Evolutionary conservation across 2,797 vertebrate genomes (phyloP).

Genomic region (Sebastolobus altivelis): DNA sequence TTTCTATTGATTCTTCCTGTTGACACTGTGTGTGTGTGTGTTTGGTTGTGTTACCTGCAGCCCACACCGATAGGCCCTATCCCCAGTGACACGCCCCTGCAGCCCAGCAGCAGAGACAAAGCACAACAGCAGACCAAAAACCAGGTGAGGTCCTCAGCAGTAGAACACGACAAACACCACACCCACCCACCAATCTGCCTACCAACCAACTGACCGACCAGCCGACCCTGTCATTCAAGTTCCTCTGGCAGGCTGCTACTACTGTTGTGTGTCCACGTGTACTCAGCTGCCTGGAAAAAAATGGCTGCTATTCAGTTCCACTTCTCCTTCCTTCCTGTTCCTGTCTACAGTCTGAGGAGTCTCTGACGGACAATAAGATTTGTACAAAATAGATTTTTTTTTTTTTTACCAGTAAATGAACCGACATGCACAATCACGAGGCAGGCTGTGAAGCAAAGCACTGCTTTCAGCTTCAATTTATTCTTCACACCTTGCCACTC

Average conservation of each 20-base stretch:
- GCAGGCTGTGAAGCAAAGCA: slow-evolving; percentile 46
- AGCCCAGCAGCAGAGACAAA: slow-evolving; percentile 93
- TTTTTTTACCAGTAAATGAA: background rate
- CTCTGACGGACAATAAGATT: background rate
- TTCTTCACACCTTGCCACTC: slow-evolving; percentile 62
- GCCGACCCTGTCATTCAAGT: slow-evolving; percentile 43
- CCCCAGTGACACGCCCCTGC: slow-evolving; percentile 91
- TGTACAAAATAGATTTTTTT: background rate
- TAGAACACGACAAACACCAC: slow-evolving; percentile 32
- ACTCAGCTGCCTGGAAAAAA: slow-evolving; percentile 53
- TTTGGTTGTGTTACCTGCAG: slow-evolving; percentile 71
- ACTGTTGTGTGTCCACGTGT: background rate
- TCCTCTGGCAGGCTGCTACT: slow-evolving; percentile 15
- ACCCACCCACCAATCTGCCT: background rate
- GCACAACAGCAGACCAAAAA: slow-evolving; percentile 95
- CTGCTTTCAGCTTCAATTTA: slow-evolving; percentile 38
- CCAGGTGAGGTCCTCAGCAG: slow-evolving; percentile 87
- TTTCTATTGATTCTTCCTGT: background rate
- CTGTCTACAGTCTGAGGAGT: slow-evolving; percentile 17
- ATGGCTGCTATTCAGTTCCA: slow-evolving; percentile 42
- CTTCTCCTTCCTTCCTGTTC: slow-evolving; percentile 26
- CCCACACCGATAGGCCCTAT: slow-evolving; percentile 97
- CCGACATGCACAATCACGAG: slow-evolving; percentile 6
- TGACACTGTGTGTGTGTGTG: background rate
- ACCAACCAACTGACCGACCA: background rate